Conservation (phyloP, 1,140 invertebrate species). For the Ooceraea biroi region DNA sequence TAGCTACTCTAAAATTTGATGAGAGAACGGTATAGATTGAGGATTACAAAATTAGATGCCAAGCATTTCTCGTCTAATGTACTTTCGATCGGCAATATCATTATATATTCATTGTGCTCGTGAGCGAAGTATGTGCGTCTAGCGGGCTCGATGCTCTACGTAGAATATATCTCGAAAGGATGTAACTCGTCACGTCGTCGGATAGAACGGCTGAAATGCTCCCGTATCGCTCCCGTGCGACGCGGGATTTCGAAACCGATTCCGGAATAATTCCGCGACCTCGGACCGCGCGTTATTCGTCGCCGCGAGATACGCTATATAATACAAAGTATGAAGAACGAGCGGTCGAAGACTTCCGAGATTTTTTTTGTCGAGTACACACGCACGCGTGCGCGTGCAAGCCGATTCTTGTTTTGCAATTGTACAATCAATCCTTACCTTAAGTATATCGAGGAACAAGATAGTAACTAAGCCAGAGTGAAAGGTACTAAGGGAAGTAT, state of each 20-base stretch:
- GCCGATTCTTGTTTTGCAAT: constrained; percentile 32
- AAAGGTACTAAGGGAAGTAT: constrained; percentile 45
- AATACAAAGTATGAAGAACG: constrained; percentile 53
- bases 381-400: constrained; percentile 8
- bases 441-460: constrained; percentile 66
- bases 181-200: background rate
- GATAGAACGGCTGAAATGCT: constrained; percentile 5
- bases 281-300: constrained; percentile 24
- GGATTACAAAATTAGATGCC: constrained; percentile 56
- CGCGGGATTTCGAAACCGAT: constrained; percentile 32
- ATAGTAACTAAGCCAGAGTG: constrained; percentile 43
- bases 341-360: constrained; percentile 31
- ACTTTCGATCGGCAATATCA: constrained; percentile 41
- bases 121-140: background rate
- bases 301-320: constrained; percentile 34
- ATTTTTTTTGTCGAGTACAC: background rate
- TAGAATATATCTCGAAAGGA: constrained; percentile 16
- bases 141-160: constrained; percentile 20
- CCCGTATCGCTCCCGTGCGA: constrained; percentile 41
- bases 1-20: constrained; percentile 32
- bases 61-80: constrained; percentile 46
- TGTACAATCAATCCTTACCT: constrained; percentile 36
- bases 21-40: constrained; percentile 23
- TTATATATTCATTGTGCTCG: constrained; percentile 35
- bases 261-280: constrained; percentile 17